Evolutionary conservation across 2,113 vertebrate species (phyloP), one percentile per base, ranked within the genome.

Genomic region (Forbesichthys papilliferus): DNA sequence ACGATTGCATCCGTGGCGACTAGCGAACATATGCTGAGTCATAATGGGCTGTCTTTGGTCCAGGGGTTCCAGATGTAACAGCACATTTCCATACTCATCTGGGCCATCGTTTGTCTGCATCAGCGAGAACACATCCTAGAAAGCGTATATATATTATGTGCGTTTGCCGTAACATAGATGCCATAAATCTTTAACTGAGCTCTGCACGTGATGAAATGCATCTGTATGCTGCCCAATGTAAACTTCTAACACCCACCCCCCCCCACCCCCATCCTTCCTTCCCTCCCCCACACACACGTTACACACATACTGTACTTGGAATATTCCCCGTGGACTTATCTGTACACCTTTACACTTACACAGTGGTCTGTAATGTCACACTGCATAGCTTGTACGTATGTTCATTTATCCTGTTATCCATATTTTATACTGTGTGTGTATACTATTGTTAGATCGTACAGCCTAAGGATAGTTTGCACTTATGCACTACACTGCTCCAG

Each of bases 61-160:
- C 36, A 62, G 68, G 60, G 27, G 49, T 64, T 73, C 36, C 69
- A 74, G 74, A 82, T 81, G 75, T 84, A 83, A 88, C 82, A 74
- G 68, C 73, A 77, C 74, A 81, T 86, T 75, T 79, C 59, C 58
- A 12, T 77, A 79, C 86, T 70, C 80, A 75, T 85, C 55, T 54
- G 20, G 36, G 18, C 51, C 42, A 62, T 77, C 75, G 74, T 89
- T 85, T 74, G 71, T 87, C 72, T 78, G 58, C 74, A 82, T 79
- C 74, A 76, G 77, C 59, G 59, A 68, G 84, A 87, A 69, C 58
- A 36, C 46, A 46, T 69, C 68, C 66, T 36, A 46, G 49, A 59
- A 68, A 74, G 58, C 48, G 7, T 36, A 62, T 56, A n/a, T n/a
- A n/a, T n/a, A n/a, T n/a, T n/a, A n/a, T n/a, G 55, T 76, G 71